Evolutionary conservation across 2,797 vertebrate genomes (phyloP), one percentile per base, ranked within the genome.

Genomic region (Apogon hyalosoma): DNA sequence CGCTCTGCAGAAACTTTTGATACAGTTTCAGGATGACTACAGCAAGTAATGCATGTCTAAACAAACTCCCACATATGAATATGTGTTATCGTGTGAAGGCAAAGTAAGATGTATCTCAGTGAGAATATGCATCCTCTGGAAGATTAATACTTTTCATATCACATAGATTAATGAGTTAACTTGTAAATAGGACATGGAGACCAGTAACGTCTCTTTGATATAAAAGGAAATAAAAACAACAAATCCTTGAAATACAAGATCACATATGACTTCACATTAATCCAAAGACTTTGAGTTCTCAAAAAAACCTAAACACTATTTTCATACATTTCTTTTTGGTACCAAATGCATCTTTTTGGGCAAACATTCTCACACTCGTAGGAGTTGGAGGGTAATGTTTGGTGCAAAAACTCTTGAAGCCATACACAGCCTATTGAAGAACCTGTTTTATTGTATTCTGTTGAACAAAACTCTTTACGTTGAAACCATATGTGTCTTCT

Each of bases 381-480:
- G 8, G 16, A 52, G 63, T 47, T 11, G 8, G 16, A 52, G 63
- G 60, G 52, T 60, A 71, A 82, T 85, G 71, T 86, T 88, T 85
- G 80, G 36, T 54, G 50, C 61, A 69, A 57, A 55, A 55, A 71
- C 77, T 39, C 14, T 79, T 69, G 65, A 86, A 88, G 86, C 89
- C 84, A 87, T 90, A 72, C 41, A 83, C 41, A 83, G 79, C 81
- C 82, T 79, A 10, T 68, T 68, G 70, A 86, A 81, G 72, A 86
- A 85, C 61, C 40, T 72, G 2, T 57, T 40, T 69, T 47, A 45
- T 70, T 51, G 19, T 75, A n/a, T 53, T 68, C 28, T 39, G 1
- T 61, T 15, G 54, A 70, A 55, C 40, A 19, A 54, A 65, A 19
- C 8, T 31, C 52, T 70, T 65, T 59, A 58, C 45, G 15, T 72